Evolutionary conservation across 2,797 vertebrate genomes (phyloP).

Genomic region (Sebastes minor): DNA sequence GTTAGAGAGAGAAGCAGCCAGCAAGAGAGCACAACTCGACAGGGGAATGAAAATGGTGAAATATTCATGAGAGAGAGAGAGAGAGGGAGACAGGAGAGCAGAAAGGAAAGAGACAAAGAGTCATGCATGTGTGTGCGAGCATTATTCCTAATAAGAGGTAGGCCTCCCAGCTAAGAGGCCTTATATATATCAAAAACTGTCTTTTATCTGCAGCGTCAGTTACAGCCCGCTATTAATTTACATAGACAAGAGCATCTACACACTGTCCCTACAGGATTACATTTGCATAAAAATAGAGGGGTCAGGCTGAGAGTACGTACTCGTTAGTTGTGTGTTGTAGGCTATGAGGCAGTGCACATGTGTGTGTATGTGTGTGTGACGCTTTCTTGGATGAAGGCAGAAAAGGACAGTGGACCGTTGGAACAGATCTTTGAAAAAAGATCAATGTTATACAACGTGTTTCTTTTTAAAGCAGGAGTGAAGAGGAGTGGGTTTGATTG

Average conservation of each 20-base stretch:
- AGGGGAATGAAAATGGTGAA: conserved; percentile 53
- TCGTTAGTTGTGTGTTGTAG: conserved; percentile 5
- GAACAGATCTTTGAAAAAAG: conserved; percentile 21
- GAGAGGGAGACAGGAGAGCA: conserved; percentile 8
- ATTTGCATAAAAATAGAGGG: conserved; percentile 64
- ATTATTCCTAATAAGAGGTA: conserved; percentile 26
- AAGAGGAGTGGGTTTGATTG: not conserved
- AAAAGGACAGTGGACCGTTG: conserved; percentile 14
- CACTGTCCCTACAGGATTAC: conserved; percentile 27
- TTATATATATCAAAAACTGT: conserved; percentile 22
- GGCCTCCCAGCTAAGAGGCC: conserved; percentile 27
- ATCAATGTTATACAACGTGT: conserved; percentile 29
- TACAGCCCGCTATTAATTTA: conserved; percentile 58
- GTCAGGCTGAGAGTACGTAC: conserved; percentile 26
- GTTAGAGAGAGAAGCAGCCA: conserved; percentile 12
- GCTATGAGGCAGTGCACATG: not conserved
- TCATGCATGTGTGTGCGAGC: not conserved
- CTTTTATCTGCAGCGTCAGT: conserved; percentile 55
- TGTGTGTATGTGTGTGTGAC: not conserved
- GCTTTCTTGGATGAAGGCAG: not conserved
- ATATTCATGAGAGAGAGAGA: conserved; percentile 59
- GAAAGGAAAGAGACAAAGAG: conserved; percentile 40
- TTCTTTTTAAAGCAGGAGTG: not conserved
- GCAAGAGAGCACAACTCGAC: conserved; percentile 27
- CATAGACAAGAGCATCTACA: conserved; percentile 55